These are phyloP conservation scores for Diarsia mendica DNA, from an alignment of 2,888 invertebrate genomes.

Conservation along the genomic window DNA sequence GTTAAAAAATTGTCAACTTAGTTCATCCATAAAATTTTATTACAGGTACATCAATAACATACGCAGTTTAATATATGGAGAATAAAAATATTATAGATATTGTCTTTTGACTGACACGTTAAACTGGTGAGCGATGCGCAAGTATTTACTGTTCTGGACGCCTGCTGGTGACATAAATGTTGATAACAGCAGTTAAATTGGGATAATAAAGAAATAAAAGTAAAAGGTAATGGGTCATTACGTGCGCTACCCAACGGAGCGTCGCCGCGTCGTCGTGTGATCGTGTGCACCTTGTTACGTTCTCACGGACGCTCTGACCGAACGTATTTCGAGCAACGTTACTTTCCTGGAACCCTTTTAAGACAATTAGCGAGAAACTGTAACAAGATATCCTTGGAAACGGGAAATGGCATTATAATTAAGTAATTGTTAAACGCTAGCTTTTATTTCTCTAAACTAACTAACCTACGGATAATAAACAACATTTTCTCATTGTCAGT, in stretches of 20 bases:
- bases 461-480: conserved; percentile 17
- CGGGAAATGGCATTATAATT: conserved; percentile 53
- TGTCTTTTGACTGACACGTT: conserved; percentile 75
- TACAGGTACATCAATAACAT: conserved; percentile 61
- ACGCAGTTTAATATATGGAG: conserved; percentile 69
- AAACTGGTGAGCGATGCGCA: conserved; percentile 72
- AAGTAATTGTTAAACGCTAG: conserved; percentile 34
- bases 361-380: conserved; percentile 70
- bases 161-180: conserved; percentile 80
- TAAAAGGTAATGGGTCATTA: conserved; percentile 82
- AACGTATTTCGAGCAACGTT: conserved; percentile 78
- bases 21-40: conserved; percentile 42
- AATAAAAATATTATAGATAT: conserved; percentile 76
- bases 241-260: conserved; percentile 75
- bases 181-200: conserved; percentile 79
- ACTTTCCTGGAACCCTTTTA: conserved; percentile 77
- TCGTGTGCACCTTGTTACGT: conserved; percentile 80
- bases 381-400: conserved; percentile 69
- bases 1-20: conserved; percentile 26
- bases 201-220: conserved; percentile 79
- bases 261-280: conserved; percentile 71
- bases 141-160: conserved; percentile 74
- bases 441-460: conserved; percentile 20
- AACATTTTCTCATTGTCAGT: conserved; percentile 30
- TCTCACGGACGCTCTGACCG: conserved; percentile 78